Percentiles rank a stretch among this genome's conserved stretches.
Evolutionary conservation across 1,140 invertebrate species (phyloP).

Genomic region (Drosophila rufa): DNA sequence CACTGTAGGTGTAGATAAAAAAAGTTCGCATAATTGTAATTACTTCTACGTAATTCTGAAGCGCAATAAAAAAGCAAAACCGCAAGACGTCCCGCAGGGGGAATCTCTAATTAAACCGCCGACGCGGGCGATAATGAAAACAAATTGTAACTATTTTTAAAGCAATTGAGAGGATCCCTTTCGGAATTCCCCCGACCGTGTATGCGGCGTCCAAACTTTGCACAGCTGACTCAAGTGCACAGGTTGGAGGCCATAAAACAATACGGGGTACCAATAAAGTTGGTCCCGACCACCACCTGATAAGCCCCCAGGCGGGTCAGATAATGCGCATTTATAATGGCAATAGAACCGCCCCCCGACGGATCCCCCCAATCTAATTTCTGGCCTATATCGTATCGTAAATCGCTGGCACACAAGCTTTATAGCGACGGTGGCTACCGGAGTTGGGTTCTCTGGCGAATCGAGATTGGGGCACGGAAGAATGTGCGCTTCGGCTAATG

Average conservation of each 20-base stretch:
- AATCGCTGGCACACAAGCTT: constrained; percentile 44
- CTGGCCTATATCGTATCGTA: constrained; percentile 42
- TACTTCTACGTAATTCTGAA: constrained; percentile 56
- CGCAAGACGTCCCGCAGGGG: constrained; percentile 20
- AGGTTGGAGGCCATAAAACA: constrained; percentile 46
- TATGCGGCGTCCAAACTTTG: constrained; percentile 30
- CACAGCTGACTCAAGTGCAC: constrained; percentile 63
- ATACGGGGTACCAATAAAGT: constrained; percentile 51
- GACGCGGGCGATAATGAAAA: constrained; percentile 60
- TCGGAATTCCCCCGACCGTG: neutral
- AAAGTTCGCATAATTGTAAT: constrained; percentile 48
- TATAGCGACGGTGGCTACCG: constrained; percentile 34
- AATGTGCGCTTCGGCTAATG: constrained; percentile 26
- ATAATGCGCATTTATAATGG: constrained; percentile 60
- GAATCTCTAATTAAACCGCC: constrained; percentile 57
- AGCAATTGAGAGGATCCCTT: constrained; percentile 57
- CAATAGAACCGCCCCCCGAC: constrained; percentile 24
- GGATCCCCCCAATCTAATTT: constrained; percentile 1
- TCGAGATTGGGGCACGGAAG: constrained; percentile 17
- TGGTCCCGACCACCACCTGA: constrained; percentile 38
- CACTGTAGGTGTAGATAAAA: constrained; percentile 41
- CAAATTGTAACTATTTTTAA: constrained; percentile 76
- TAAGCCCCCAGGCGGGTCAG: constrained; percentile 48
- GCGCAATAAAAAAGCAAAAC: constrained; percentile 58
- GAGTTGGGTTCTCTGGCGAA: constrained; percentile 5